phyloP scores from a whole-genome alignment of 2,797 vertebrate species.

The Pseudomugil gertrudae region DNA sequence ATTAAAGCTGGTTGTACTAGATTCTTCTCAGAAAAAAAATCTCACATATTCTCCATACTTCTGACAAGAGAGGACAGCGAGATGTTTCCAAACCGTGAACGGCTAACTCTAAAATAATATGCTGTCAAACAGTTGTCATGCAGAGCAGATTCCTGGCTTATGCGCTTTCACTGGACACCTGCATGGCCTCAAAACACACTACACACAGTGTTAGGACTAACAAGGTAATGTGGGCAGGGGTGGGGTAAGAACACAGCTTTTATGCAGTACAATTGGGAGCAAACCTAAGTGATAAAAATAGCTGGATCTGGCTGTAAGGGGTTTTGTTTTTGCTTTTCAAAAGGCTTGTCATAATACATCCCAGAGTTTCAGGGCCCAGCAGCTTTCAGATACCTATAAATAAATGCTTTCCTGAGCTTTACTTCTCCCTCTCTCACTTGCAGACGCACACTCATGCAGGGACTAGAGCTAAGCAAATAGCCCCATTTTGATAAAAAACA shows the following conservation, averaged over 20 bases:
- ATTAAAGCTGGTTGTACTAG: slow-evolving; percentile 4
- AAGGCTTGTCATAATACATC: slow-evolving; percentile 74
- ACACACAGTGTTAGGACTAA: slow-evolving; percentile 45
- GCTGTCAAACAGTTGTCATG: slow-evolving; percentile 19
- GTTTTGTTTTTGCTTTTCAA: slow-evolving; percentile 73
- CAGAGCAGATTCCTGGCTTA: slow-evolving; percentile 20
- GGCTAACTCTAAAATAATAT: slow-evolving; percentile 6
- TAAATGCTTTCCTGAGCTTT: slow-evolving; percentile 78
- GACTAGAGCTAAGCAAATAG: slow-evolving; percentile 70
- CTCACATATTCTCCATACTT: slow-evolving; percentile 10
- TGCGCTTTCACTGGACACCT: slow-evolving; percentile 57
- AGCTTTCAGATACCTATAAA: slow-evolving; percentile 81
- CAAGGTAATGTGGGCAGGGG: slow-evolving; percentile 43
- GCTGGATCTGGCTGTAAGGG: slow-evolving; percentile 61
- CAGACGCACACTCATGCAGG: slow-evolving; percentile 55
- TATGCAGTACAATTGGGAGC: slow-evolving; percentile 69
- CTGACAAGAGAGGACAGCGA: slow-evolving; percentile 7
- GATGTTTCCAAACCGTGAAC: background rate
- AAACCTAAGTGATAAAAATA: slow-evolving; percentile 73
- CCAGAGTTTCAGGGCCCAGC: slow-evolving; percentile 67
- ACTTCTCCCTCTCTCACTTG: slow-evolving; percentile 46
- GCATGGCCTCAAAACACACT: slow-evolving; percentile 42
- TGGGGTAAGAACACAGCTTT: slow-evolving; percentile 51
- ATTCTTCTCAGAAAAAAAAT: slow-evolving; percentile 14
- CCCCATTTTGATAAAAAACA: slow-evolving; percentile 76